These are phyloP conservation scores for Numida meleagris DNA, from an alignment of 2,113 vertebrate genomes.

Conservation along the genomic window DNA sequence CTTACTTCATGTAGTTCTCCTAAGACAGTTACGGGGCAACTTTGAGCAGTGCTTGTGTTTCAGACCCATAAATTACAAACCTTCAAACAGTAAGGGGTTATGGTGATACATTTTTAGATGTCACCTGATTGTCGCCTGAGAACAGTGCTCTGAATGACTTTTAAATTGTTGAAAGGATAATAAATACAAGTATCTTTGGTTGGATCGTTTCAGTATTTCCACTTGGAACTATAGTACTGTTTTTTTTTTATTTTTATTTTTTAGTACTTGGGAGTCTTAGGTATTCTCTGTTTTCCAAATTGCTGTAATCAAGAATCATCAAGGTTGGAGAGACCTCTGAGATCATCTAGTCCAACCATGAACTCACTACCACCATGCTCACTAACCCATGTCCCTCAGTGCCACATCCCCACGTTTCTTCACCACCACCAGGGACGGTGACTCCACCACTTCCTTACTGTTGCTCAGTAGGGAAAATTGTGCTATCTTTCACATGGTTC, in stretches of 20 bases:
- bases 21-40: too few relatives aligned
- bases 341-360: too few relatives aligned
- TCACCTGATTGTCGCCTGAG: background rate
- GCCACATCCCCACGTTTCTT: too few relatives aligned
- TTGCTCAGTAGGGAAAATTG: background rate
- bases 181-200: background rate
- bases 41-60: too few relatives aligned
- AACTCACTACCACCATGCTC: too few relatives aligned
- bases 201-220: background rate
- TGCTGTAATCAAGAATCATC: background rate
- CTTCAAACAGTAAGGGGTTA: background rate
- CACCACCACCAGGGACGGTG: too few relatives aligned
- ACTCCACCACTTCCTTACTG: background rate
- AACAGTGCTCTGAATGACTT: background rate
- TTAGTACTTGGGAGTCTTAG: background rate
- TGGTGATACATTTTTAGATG: background rate
- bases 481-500: background rate
- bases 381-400: too few relatives aligned
- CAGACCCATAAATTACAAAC: too few relatives aligned
- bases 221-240: background rate
- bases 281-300: background rate
- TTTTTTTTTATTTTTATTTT: background rate
- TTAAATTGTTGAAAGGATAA: background rate
- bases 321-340: too few relatives aligned
- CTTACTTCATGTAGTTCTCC: background rate